Evolutionary conservation across 1,140 invertebrate genomes (phyloP).

Genomic region (Penaeus vannamei): DNA sequence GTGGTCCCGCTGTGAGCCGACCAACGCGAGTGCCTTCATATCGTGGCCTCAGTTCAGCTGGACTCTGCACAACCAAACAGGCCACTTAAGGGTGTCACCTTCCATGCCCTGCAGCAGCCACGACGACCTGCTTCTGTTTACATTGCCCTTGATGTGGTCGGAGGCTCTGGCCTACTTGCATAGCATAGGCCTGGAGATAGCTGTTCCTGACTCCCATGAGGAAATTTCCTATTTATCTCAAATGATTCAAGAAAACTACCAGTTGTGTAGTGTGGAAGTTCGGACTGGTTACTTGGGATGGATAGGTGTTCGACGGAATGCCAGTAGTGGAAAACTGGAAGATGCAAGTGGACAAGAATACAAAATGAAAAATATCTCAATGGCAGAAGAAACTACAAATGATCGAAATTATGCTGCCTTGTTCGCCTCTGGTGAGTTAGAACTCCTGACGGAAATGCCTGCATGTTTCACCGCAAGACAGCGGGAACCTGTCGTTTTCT

Average conservation of each 20-base stretch:
- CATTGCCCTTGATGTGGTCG: background rate
- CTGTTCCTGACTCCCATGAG: background rate
- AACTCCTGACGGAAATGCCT: too few relatives aligned
- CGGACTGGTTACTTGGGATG: background rate
- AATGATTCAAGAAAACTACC: conserved; percentile 12
- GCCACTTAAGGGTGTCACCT: background rate
- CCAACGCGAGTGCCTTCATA: background rate
- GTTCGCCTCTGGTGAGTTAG: too few relatives aligned
- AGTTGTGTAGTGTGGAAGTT: background rate
- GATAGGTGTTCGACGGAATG: conserved; percentile 19
- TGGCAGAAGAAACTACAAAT: too few relatives aligned
- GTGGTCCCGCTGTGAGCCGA: conserved; percentile 21
- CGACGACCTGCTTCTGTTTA: conserved; percentile 21
- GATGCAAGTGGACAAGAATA: background rate
- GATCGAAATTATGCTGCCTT: too few relatives aligned
- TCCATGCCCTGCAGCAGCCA: background rate
- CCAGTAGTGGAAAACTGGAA: background rate
- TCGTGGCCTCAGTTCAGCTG: conserved; percentile 9
- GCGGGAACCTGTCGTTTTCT: too few relatives aligned
- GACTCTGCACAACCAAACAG: conserved; percentile 36
- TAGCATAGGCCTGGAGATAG: conserved; percentile 18
- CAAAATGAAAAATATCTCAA: too few relatives aligned
- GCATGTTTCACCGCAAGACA: too few relatives aligned
- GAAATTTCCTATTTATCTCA: conserved; percentile 27
- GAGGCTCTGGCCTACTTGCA: conserved; percentile 10